Percentiles rank a stretch among this genome's conserved stretches.
Evolutionary conservation across 2,113 vertebrate species (phyloP).

Genomic region (Lipophrys pholis): DNA sequence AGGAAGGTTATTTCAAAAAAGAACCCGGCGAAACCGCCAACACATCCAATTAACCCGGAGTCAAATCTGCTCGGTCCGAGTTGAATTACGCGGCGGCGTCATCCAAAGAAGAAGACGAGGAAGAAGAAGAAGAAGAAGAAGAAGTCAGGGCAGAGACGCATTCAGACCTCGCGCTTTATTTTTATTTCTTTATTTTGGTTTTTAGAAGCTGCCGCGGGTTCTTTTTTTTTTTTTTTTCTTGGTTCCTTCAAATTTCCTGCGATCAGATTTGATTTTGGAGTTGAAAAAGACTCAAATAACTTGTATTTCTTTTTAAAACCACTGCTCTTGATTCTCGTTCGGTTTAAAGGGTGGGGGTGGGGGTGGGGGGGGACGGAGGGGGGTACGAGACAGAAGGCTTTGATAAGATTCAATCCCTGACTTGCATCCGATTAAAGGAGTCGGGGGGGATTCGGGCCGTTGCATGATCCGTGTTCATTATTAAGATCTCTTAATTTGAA

Average conservation of each 20-base stretch:
- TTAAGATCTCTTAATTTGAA: slow-evolving; percentile 6
- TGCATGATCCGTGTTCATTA: slow-evolving; percentile 21
- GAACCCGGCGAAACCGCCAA: slow-evolving; percentile 20
- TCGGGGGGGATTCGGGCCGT: background rate
- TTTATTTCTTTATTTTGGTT: too few species aligned
- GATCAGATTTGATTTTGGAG: slow-evolving; percentile 7
- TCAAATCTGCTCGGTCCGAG: slow-evolving; percentile 29
- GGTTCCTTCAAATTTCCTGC: slow-evolving; percentile 6
- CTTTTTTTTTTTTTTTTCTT: too few species aligned
- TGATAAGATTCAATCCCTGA: slow-evolving; percentile 15
- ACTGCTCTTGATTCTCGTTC: slow-evolving; percentile 9
- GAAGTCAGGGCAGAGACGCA: slow-evolving; percentile 21
- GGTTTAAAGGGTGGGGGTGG: too few species aligned
- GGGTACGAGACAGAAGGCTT: slow-evolving; percentile 3
- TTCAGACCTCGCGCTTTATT: too few species aligned
- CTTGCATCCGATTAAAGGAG: slow-evolving; percentile 17
- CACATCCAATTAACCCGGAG: slow-evolving; percentile 60
- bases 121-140: slow-evolving; percentile 11
- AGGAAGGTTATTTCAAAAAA: slow-evolving; percentile 42
- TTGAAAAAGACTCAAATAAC: slow-evolving; percentile 2
- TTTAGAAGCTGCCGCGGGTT: background rate
- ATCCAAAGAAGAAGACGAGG: too few species aligned
- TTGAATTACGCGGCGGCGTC: slow-evolving; percentile 7
- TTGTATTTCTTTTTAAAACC: slow-evolving; percentile 6
- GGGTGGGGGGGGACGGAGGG: too few species aligned